Evolutionary conservation across 2,113 vertebrate genomes (phyloP).

Genomic region (Dolichallabes microphthalmus): DNA sequence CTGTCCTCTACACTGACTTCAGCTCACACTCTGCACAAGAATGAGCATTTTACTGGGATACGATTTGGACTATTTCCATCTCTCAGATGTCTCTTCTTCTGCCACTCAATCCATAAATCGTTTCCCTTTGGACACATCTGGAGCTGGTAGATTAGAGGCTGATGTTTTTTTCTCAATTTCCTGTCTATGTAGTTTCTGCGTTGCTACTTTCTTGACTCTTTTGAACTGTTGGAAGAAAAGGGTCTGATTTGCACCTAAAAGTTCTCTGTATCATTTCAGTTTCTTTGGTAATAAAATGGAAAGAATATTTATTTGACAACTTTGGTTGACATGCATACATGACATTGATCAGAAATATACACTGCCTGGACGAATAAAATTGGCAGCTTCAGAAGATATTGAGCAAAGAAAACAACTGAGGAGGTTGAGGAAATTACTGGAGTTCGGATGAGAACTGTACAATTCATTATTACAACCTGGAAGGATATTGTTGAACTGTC

Average conservation of each 20-base stretch:
- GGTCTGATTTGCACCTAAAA: slow-evolving; percentile 19
- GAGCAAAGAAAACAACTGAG: no score
- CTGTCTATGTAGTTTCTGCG: slow-evolving; percentile 29
- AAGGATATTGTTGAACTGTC: no score
- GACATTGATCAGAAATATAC: not conserved
- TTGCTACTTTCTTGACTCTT: slow-evolving; percentile 3
- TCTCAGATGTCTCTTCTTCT: slow-evolving; percentile 12
- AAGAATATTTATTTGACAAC: not conserved
- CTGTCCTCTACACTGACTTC: slow-evolving; percentile 26
- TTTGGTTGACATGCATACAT: not conserved
- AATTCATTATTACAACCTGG: no score
- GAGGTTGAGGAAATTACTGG: no score
- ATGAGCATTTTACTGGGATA: slow-evolving; percentile 24
- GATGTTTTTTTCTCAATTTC: slow-evolving; percentile 33
- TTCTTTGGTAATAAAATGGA: not conserved
- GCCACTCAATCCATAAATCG: slow-evolving; percentile 10
- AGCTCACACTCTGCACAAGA: slow-evolving; percentile 19
- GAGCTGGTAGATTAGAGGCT: slow-evolving; percentile 20
- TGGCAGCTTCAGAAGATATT: no score
- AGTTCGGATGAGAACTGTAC: no score
- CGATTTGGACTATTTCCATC: slow-evolving; percentile 27
- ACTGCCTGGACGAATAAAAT: no score
- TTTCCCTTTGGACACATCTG: slow-evolving; percentile 25
- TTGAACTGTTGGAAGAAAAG: slow-evolving; percentile 32
- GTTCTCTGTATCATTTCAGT: slow-evolving; percentile 21